Evolutionary conservation across 2,888 invertebrate genomes (phyloP).

Genomic region (Drosophila colorata): DNA sequence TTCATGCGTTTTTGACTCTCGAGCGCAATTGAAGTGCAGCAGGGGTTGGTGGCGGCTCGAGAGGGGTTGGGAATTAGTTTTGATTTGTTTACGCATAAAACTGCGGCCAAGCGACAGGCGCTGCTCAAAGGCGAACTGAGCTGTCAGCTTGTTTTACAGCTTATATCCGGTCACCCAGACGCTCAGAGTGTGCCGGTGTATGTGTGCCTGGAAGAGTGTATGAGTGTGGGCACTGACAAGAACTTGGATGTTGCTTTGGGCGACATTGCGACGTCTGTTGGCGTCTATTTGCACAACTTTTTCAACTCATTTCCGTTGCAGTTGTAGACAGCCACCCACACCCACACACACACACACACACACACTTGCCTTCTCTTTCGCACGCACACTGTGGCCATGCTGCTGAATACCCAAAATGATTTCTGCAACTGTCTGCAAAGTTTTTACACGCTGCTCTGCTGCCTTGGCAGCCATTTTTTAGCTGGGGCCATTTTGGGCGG

Average conservation of each 20-base stretch:
- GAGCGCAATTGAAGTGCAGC: slow-evolving; percentile 35
- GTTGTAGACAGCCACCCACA: slow-evolving; percentile 59
- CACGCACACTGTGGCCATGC: neutral
- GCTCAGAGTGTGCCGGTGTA: slow-evolving; percentile 1
- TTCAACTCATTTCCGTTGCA: slow-evolving; percentile 83
- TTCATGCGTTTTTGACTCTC: slow-evolving; percentile 36
- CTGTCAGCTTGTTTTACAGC: slow-evolving; percentile 79
- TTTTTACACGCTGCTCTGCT: slow-evolving; percentile 57
- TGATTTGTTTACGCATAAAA: slow-evolving; percentile 57
- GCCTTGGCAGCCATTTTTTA: slow-evolving; percentile 66
- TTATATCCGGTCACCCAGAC: slow-evolving; percentile 67
- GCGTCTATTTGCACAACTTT: slow-evolving; percentile 78
- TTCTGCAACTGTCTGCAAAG: slow-evolving; percentile 81
- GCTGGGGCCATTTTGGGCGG: slow-evolving; percentile 50
- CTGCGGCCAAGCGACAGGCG: slow-evolving; percentile 26
- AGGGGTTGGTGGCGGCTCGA: neutral
- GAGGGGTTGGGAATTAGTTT: slow-evolving; percentile 66
- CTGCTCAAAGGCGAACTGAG: slow-evolving; percentile 38
- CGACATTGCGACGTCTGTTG: slow-evolving; percentile 66
- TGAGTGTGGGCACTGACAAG: slow-evolving; percentile 10
- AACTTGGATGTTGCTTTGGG: slow-evolving; percentile 41
- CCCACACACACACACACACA: neutral
- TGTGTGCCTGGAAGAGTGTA: slow-evolving; percentile 3
- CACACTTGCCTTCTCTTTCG: neutral
- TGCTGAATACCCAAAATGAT: slow-evolving; percentile 66